Percentiles rank a stretch among this genome's conserved stretches.
Evolutionary conservation across 37 sponge, comb jelly and placozoan species (phyloP).

Genomic region (Axinella damicornis): DNA sequence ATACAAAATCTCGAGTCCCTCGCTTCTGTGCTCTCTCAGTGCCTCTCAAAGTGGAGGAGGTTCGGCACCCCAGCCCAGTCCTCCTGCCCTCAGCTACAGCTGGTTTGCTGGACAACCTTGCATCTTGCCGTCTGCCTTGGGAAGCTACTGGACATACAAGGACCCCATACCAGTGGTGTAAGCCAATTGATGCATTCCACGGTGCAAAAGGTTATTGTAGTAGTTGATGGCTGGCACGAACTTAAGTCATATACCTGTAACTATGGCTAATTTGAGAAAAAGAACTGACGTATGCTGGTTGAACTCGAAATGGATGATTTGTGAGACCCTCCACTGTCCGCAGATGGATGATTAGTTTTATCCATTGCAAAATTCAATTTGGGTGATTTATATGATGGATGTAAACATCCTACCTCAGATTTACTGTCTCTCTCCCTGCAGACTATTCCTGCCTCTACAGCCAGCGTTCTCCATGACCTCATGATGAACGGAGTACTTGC

Average conservation of each 20-base stretch:
- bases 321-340: too few relatives aligned
- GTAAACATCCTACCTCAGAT: background rate
- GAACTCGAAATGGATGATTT: too few relatives aligned
- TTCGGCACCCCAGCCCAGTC: background rate
- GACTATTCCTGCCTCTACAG: background rate
- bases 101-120: slow-evolving; percentile 45
- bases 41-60: slow-evolving; percentile 70
- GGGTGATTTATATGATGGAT: too few relatives aligned
- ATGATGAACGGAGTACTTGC: slow-evolving; percentile 48
- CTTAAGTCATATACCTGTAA: too few relatives aligned
- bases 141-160: background rate
- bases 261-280: too few relatives aligned
- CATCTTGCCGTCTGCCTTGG: slow-evolving; percentile 14
- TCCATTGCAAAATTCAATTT: too few relatives aligned
- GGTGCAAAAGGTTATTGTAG: too few relatives aligned
- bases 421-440: background rate
- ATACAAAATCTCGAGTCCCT: slow-evolving; percentile 10
- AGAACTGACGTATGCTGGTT: too few relatives aligned
- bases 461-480: slow-evolving; percentile 19
- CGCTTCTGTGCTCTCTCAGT: slow-evolving; percentile 43
- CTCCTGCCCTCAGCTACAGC: slow-evolving; percentile 23
- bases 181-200: too few relatives aligned
- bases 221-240: too few relatives aligned
- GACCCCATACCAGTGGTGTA: too few relatives aligned
- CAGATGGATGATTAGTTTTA: too few relatives aligned